Base-by-base conservation (phyloP, 2,888 invertebrate species). In the Heliconius ethilla region DNA sequence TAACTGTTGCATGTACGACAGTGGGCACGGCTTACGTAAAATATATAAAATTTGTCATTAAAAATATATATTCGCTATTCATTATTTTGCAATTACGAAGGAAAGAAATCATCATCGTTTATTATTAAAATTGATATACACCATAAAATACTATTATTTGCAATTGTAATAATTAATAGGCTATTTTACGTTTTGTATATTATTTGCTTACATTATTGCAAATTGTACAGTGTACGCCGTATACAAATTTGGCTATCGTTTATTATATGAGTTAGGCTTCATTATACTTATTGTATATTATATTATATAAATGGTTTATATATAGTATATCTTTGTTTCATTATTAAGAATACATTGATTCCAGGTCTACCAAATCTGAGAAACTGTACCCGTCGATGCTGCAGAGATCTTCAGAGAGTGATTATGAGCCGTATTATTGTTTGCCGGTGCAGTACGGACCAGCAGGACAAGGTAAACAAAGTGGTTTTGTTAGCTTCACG, bases 371-470 rank as follows among this genome's bases (percentile, higher is more conserved):
- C 27, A 98, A 98, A 93, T 99, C 98, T 15, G 98, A 99, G 91
- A 98, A 98, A 93, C 95, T 98, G 89, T 98, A 98, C 90, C 98
- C 98, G 59, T 98, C 98, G 81, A 98, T 98, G 98, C 92, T 98
- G 86, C 97, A 97, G 85, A 95, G 97, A 81, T 97, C 97, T 86
- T 96, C 96, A 84, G 96, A 97, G 85, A 97, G 97, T 80, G 98
- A 98, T 89, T 96, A 97, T 82, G 98, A 98, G 88, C 97, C 97
- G 0, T 97, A 97, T 90, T 97, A 97, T 89, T 97, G 97, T 89
- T 95, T 97, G 83, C 97, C 97, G 1, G 97, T 97, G 81, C 94
- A 95, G 80, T 95, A 94, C 86, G 94, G 93, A 84, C 90, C 94
- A 80, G 89, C 90, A 77, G 94, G 97, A 84, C 97, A 97, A 92